Conservation (phyloP, 1,140 invertebrate species). For the Drosophila subpulchrella region DNA sequence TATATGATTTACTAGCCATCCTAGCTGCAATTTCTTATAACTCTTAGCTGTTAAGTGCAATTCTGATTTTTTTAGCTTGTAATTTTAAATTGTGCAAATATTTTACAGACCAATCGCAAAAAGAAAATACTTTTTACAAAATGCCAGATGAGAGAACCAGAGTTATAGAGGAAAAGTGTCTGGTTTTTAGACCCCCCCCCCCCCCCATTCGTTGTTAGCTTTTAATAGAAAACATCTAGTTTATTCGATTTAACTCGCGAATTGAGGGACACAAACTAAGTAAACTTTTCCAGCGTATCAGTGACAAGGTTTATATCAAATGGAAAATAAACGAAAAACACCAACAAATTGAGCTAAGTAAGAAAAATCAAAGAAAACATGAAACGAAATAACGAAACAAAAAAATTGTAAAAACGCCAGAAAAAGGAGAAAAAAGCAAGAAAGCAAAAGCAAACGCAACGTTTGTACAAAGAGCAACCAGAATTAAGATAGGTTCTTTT, state of each 20-base stretch:
- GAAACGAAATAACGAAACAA: conserved; percentile 17
- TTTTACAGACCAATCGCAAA: conserved; percentile 5
- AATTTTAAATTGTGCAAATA: conserved; percentile 23
- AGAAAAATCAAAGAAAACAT: conserved; percentile 16
- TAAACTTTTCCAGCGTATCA: conserved; percentile 23
- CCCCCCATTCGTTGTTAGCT: background rate
- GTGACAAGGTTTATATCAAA: conserved; percentile 27
- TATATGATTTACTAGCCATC: conserved; percentile 18
- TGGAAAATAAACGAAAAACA: conserved; percentile 7
- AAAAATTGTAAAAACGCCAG: conserved; percentile 22
- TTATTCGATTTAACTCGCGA: conserved; percentile 6
- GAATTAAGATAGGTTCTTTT: conserved; percentile 23
- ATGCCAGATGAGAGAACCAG: background rate
- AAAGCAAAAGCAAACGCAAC: conserved; percentile 16
- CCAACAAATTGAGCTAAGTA: conserved; percentile 53
- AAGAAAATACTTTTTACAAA: background rate
- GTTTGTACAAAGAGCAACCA: conserved; percentile 27
- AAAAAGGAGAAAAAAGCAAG: conserved; percentile 11
- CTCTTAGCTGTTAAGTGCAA: conserved; percentile 13
- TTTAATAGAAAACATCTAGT: conserved; percentile 1
- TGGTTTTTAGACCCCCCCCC: background rate
- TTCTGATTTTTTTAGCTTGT: conserved; percentile 9
- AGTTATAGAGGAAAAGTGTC: background rate
- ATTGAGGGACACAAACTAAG: conserved; percentile 32
- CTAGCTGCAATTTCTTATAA: conserved; percentile 33